These are phyloP conservation scores for Vidua macroura DNA, from an alignment of 2,113 vertebrate genomes.

Conservation along the genomic window DNA sequence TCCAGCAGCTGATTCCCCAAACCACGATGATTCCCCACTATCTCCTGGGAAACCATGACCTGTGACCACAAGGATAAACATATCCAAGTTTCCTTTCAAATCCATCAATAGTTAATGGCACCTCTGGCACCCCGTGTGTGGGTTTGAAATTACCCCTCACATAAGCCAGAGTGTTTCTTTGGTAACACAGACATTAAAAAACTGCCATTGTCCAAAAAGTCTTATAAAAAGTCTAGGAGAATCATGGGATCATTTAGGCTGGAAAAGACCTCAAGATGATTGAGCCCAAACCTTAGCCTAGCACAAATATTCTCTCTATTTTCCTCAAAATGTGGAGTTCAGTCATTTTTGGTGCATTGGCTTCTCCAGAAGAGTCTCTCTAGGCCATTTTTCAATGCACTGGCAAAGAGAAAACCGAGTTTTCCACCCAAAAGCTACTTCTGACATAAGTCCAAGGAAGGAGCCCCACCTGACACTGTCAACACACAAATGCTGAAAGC, in stretches of 20 bases:
- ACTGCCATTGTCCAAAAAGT: not conserved
- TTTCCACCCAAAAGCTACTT: not conserved
- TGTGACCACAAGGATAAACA: not conserved
- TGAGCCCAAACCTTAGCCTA: rapidly evolving
- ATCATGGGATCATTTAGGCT: not conserved
- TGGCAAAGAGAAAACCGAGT: not conserved
- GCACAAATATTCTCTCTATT: not conserved
- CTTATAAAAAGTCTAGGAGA: not conserved
- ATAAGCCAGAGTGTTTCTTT: not conserved
- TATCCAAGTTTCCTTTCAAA: not conserved
- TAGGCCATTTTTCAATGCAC: not conserved
- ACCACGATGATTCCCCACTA: rapidly evolving
- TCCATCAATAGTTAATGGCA: rapidly evolving
- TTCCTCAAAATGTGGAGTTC: not conserved
- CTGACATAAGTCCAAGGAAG: not conserved
- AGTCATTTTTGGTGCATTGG: not conserved
- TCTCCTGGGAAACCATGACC: not conserved
- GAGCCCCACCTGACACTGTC: not conserved
- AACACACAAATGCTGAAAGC: not conserved
- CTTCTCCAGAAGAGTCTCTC: not conserved
- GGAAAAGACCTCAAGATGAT: not conserved
- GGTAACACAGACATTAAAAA: not conserved
- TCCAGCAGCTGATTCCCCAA: not conserved
- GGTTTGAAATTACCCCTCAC: not conserved
- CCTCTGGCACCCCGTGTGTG: rapidly evolving